Evolutionary conservation across 1,140 invertebrate genomes (phyloP), one percentile per base, ranked within the genome.

Genomic region (Ephestia elutella): DNA sequence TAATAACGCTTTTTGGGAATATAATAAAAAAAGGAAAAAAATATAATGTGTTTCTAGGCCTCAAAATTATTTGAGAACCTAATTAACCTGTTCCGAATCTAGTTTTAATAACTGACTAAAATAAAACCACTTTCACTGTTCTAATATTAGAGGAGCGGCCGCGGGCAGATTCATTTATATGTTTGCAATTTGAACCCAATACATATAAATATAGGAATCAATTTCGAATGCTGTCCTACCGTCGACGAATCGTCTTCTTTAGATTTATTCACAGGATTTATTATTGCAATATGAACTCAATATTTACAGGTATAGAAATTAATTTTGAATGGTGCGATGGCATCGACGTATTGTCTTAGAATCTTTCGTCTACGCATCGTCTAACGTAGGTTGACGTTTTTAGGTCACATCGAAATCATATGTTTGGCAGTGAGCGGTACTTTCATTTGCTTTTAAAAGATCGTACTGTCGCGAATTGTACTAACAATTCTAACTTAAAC

Each of bases 161-260:
- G n/a, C 15, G 5, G n/a, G 38, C n/a, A 3, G 0, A 15, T n/a
- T 8, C n/a, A 15, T 10, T 17, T n/a, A 15, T 3, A 44, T 25
- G 0, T 30, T 54, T 13, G 51, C 51, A 54, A 25, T 30, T n/a
- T 35, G 28, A 79, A 81, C 78, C 73, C 70, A 55, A 71, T 62
- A 15, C 15, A 2, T 44, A n/a, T 8, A 44, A 2, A 15, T 15
- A 44, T 44, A 44, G n/a, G 15, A 15, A 15, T 44, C 38, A 44
- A 44, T 44, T 44, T 44, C 8, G n/a, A 44, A 15, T 15, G 38
- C 0, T 3, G 15, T 7, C n/a, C n/a, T 15, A 10, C 2, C 13
- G 13, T 17, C 15, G 3, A 44, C 11, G 38, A 3, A 44, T 10
- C 32, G 32, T 35, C 9, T 35, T 25, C 21, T 25, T 32, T 32